Percentiles rank a stretch among this genome's conserved stretches.
These are phyloP conservation scores for Drosophila grimshawi DNA, from an alignment of 1,140 invertebrate species.

Conservation along the genomic window DNA sequence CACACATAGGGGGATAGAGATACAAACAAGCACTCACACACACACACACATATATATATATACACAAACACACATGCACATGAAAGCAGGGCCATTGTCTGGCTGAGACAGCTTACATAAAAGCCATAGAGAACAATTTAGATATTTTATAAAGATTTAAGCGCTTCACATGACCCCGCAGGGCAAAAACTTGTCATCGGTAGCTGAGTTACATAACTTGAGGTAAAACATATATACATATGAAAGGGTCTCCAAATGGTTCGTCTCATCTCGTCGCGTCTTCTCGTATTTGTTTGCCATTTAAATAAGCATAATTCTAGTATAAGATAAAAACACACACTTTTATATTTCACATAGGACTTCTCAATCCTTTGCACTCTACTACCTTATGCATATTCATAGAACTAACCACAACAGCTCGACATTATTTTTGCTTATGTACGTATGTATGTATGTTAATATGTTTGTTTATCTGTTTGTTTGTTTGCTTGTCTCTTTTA, in stretches of 20 bases:
- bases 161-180: slow-evolving; percentile 62
- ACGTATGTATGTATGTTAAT: slow-evolving; percentile 44
- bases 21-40: slow-evolving; percentile 12
- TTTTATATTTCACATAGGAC: slow-evolving; percentile 15
- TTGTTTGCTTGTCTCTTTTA: slow-evolving; percentile 52
- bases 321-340: slow-evolving; percentile 31
- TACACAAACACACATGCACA: not conserved
- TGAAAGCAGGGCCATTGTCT: slow-evolving; percentile 49
- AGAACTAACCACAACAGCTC: slow-evolving; percentile 56
- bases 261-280: not conserved
- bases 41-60: not conserved
- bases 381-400: slow-evolving; percentile 69
- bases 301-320: slow-evolving; percentile 76
- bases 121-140: slow-evolving; percentile 81
- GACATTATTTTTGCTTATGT: slow-evolving; percentile 72
- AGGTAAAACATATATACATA: slow-evolving; percentile 27
- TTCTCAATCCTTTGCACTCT: slow-evolving; percentile 14
- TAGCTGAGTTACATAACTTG: slow-evolving; percentile 50
- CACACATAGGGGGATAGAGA: slow-evolving; percentile 10
- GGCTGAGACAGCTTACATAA: slow-evolving; percentile 73
- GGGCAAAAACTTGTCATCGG: slow-evolving; percentile 71
- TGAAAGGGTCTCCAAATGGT: not conserved
- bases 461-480: slow-evolving; percentile 49
- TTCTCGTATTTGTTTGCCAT: slow-evolving; percentile 73
- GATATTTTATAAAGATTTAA: slow-evolving; percentile 81